phyloP scores from a whole-genome alignment of 2,888 invertebrate species.

The Blera fallax region DNA sequence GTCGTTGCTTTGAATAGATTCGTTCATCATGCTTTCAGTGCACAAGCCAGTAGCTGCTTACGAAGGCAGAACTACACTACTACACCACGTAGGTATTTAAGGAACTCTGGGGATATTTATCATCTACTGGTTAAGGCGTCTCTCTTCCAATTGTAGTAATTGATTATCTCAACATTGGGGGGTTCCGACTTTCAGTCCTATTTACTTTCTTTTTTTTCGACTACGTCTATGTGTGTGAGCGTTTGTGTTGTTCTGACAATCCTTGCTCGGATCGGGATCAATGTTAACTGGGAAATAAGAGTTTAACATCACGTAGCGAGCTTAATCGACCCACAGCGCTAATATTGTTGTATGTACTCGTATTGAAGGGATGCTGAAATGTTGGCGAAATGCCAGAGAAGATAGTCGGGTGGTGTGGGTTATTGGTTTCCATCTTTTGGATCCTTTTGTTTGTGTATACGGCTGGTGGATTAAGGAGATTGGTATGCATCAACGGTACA shows the following conservation, averaged over 20 bases:
- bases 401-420: neutral
- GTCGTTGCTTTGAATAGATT: slow-evolving; percentile 19
- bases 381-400: slow-evolving; percentile 33
- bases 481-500: slow-evolving; percentile 44
- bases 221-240: neutral
- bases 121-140: slow-evolving; percentile 20
- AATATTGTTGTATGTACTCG: slow-evolving; percentile 32
- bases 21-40: slow-evolving; percentile 19
- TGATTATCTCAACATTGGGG: slow-evolving; percentile 47
- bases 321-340: slow-evolving; percentile 48
- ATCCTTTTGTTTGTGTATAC: slow-evolving; percentile 10
- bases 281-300: slow-evolving; percentile 29
- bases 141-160: slow-evolving; percentile 37
- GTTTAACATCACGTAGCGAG: slow-evolving; percentile 51
- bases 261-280: slow-evolving; percentile 17
- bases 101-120: slow-evolving; percentile 46
- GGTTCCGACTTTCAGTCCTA: slow-evolving; percentile 3
- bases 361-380: slow-evolving; percentile 23
- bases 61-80: neutral
- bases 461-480: slow-evolving; percentile 47
- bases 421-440: slow-evolving; percentile 21
- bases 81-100: slow-evolving; percentile 32
- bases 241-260: slow-evolving; percentile 1
- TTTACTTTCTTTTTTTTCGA: neutral
- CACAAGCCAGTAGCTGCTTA: neutral